Base-by-base conservation (phyloP, 2,113 vertebrate species). In the Campylomormyrus numenius region DNA sequence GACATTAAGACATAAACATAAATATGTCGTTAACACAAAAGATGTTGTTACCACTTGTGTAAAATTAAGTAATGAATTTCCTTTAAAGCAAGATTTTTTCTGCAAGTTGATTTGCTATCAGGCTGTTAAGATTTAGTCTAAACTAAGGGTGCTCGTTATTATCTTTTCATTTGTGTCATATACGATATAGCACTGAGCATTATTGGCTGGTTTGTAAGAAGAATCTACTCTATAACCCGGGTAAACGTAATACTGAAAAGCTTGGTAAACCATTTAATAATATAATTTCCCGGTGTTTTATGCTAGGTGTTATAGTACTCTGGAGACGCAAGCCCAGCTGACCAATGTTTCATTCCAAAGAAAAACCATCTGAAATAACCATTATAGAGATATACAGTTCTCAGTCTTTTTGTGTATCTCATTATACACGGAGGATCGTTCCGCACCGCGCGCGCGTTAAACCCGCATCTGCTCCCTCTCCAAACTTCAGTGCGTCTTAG, bases 401-500 rank as follows among this genome's bases (percentile, higher is more conserved):
- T 27, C 56, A 17, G 17, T 89, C n/a, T 80, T 50, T 85, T 53
- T 21, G 35, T 17, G 9, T 10, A 85, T 85, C 80, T 48, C 52
- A 56, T 56, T 56, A 56, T 27, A 35, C 53, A 39, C n/a, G 24
- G 52, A 15, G 49, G 31, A 66, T 85, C 24, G 52, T 42, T 27
- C 24, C 6, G n/a, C 27, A 85, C 80, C 42, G 11, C 19, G 45
- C 17, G 56, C 56, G 19, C 35, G 48, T 49, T 49, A 85, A 85
- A 85, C 46, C 46, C 53, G n/a, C 66, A 3, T 15, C 56, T 27
- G 84, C 85, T 66, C 52, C 62, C 66, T 53, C 85, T 52, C 85
- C 85, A 80, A 88, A 87, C 58, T 80, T 52, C 35, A 19, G 85
- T 66, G 89, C 85, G 66, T 88, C 39, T 77, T 77, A 46, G 62